phyloP scores from a whole-genome alignment of 2,888 invertebrate species.

The Bembecia ichneumoniformis region DNA sequence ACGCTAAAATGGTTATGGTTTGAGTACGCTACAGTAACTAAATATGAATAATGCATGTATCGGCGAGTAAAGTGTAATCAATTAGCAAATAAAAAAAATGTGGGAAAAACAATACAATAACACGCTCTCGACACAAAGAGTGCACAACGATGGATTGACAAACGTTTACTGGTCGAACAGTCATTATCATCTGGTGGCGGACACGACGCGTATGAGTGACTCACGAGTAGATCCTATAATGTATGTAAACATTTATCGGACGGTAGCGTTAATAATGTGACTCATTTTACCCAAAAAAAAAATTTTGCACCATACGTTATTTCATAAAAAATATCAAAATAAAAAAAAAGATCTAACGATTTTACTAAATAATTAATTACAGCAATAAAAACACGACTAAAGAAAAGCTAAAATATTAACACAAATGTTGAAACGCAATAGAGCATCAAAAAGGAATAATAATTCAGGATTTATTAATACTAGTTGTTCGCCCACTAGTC shows the following conservation, averaged over 20 bases:
- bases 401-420: too few relatives aligned
- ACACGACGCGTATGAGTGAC: constrained; percentile 44
- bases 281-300: constrained; percentile 24
- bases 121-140: constrained; percentile 23
- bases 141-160: constrained; percentile 25
- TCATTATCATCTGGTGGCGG: constrained; percentile 48
- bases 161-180: constrained; percentile 40
- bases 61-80: neutral
- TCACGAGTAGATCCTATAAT: constrained; percentile 52
- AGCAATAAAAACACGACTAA: too few relatives aligned
- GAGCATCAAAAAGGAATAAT: too few relatives aligned
- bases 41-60: constrained; percentile 20
- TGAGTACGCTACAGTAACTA: constrained; percentile 17
- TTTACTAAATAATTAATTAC: too few relatives aligned
- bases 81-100: neutral
- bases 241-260: constrained; percentile 50
- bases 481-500: too few relatives aligned
- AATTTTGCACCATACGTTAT: too few relatives aligned
- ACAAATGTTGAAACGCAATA: too few relatives aligned
- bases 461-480: too few relatives aligned
- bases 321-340: too few relatives aligned
- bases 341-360: too few relatives aligned
- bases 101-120: constrained; percentile 13
- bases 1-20: constrained; percentile 12
- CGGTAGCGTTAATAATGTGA: constrained; percentile 36